Percentiles rank a stretch among this genome's conserved stretches.
These are phyloP conservation scores for Baryphthengus martii DNA, from an alignment of 2,113 vertebrate genomes.

Conservation along the genomic window DNA sequence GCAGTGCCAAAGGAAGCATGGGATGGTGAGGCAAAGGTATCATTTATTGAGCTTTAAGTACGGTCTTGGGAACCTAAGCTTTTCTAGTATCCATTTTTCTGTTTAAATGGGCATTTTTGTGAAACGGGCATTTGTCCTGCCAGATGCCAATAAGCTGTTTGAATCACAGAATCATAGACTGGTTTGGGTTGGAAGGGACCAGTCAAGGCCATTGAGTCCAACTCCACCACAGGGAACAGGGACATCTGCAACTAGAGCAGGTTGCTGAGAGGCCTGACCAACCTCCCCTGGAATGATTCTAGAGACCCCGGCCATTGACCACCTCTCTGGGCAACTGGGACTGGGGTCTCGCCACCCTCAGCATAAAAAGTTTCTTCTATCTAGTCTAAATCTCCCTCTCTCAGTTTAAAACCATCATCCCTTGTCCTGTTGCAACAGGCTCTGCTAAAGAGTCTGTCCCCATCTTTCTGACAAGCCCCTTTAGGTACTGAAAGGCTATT, in stretches of 20 bases:
- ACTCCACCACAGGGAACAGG: background rate
- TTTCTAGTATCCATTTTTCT: background rate
- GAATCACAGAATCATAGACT: background rate
- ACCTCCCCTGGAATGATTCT: background rate
- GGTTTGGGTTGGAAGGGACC: background rate
- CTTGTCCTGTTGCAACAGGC: background rate
- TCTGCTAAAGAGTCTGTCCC: background rate
- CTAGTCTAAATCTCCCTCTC: background rate
- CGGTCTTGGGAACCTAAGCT: background rate
- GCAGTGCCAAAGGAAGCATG: background rate
- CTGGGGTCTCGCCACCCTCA: background rate
- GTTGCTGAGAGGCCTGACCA: background rate
- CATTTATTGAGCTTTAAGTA: background rate
- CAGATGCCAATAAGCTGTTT: background rate
- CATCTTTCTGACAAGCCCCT: background rate
- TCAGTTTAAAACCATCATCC: background rate
- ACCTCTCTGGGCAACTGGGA: background rate
- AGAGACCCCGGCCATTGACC: no score
- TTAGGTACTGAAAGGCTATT: background rate
- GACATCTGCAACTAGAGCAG: background rate
- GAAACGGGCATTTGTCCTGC: background rate
- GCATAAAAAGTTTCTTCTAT: background rate
- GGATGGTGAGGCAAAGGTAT: background rate
- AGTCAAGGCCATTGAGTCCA: background rate
- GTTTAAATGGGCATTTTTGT: background rate